Base-by-base conservation (phyloP, 2,113 vertebrate species). In the Crotophaga sulcirostris region DNA sequence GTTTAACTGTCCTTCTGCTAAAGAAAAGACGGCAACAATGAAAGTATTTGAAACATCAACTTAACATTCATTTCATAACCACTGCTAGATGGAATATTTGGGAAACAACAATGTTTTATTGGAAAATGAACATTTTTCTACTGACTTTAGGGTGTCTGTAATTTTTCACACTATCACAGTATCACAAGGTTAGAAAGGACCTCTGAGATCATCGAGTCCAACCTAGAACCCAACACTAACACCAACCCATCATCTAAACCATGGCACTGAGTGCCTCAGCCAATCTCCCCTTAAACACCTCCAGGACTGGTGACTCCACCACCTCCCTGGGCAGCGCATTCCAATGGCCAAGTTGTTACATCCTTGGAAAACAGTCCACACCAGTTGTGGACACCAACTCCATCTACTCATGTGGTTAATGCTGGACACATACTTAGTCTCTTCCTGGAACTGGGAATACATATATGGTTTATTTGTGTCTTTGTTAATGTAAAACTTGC, bases 391-490 rank as follows among this genome's bases (percentile, higher is more conserved):
- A 85, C 89, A 72, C 4, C 34, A 84, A 16, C 34, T 5, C 2
- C 1, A 60, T 23, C 16, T 26, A 29, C 14, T 92, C 23, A 23
- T 9, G 11, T 23, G 4, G 16, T 64, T 68, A 63, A 59, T 25
- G 21, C 51, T 60, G 26, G 11, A 52, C 24, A 52, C 1, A 7
- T 12, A 14, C 10, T 78, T 11, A 8, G 51, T 44, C 13, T 60
- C 18, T 79, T 79, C 45, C 60, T 64, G 44, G 28, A 63, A 28
- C 6, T 59, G 7, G 40, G 15, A 21, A 25, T 52, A 28, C 28
- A 28, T 52, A 14, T 13, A 52, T 26, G 51, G 0, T 0, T 11
- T 10, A 9, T 29, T 29, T 28, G 4, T 7, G 20, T 42, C 42
- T 74, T 51, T 78, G 11, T 58, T 73, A 8, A 52, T 6, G 7